phyloP scores from a whole-genome alignment of 1,140 invertebrate species.

The Oedothorax gibbosus region DNA sequence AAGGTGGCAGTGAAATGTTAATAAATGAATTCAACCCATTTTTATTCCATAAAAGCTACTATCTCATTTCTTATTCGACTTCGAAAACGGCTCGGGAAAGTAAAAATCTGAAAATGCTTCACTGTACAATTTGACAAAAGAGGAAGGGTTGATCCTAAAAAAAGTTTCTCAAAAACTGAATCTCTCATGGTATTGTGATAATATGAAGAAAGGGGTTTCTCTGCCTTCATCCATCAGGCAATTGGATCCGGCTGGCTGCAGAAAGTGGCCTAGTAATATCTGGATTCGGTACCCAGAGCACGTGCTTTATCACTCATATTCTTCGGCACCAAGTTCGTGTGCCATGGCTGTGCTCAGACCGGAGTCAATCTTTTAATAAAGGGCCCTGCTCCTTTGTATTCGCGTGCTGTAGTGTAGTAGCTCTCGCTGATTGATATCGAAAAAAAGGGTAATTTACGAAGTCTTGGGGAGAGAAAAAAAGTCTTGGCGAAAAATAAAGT shows the following conservation, averaged over 20 bases:
- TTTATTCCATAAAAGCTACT: too few species aligned
- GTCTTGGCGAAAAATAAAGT: constrained; percentile 7
- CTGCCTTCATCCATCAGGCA: constrained; percentile 56
- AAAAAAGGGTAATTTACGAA: constrained; percentile 46
- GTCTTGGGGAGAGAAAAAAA: constrained; percentile 21
- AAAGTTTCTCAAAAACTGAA: too few species aligned
- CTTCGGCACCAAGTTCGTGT: constrained; percentile 10
- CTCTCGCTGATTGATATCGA: constrained; percentile 57
- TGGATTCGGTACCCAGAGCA: constrained; percentile 50
- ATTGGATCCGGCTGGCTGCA: constrained; percentile 46
- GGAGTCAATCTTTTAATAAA: constrained; percentile 61
- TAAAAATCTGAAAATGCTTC: too few species aligned
- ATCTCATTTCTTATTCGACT: too few species aligned
- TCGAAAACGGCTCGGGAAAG: too few species aligned
- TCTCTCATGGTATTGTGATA: constrained; percentile 35
- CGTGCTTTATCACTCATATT: constrained; percentile 61
- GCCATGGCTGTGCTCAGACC: constrained; percentile 14
- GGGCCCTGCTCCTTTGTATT: constrained; percentile 43
- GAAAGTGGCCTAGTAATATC: constrained; percentile 41
- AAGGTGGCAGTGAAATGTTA: too few species aligned
- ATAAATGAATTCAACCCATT: too few species aligned
- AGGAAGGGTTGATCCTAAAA: too few species aligned
- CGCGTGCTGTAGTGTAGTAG: constrained; percentile 19
- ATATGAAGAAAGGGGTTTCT: constrained; percentile 40
- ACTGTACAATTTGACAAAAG: too few species aligned